phyloP scores from a whole-genome alignment of 2,888 invertebrate species.

The Dromius quadrimaculatus region DNA sequence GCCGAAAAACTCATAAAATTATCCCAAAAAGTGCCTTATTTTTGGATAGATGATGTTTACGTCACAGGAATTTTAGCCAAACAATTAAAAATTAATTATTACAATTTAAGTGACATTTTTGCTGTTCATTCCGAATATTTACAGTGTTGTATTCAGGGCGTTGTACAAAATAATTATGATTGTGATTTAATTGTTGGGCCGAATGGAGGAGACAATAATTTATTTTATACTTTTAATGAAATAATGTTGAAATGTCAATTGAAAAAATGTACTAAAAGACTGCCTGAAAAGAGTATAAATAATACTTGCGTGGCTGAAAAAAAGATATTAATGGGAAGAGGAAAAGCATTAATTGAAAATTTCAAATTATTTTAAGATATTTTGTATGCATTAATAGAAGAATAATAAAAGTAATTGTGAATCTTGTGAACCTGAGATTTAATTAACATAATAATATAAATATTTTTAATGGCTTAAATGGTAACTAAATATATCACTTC shows the following conservation, averaged over 20 bases:
- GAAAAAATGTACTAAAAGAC: slow-evolving; percentile 69
- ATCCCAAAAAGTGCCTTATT: slow-evolving; percentile 73
- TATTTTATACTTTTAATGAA: slow-evolving; percentile 76
- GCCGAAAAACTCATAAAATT: slow-evolving; percentile 71
- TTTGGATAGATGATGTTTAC: slow-evolving; percentile 94
- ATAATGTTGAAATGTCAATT: slow-evolving; percentile 73
- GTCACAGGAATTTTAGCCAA: slow-evolving; percentile 83
- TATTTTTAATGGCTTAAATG: no score
- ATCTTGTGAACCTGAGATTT: no score
- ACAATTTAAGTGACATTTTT: slow-evolving; percentile 73
- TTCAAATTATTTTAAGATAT: slow-evolving; percentile 32
- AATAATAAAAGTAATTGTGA: no score
- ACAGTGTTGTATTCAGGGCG: slow-evolving; percentile 79
- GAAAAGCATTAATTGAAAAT: slow-evolving; percentile 54
- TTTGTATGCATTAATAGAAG: background rate
- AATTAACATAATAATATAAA: no score
- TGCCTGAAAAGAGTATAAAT: slow-evolving; percentile 68
- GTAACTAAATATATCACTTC: no score
- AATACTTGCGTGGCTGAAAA: slow-evolving; percentile 72
- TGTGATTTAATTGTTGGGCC: slow-evolving; percentile 82
- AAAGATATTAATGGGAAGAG: slow-evolving; percentile 59
- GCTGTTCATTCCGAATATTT: slow-evolving; percentile 79
- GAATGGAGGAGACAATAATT: slow-evolving; percentile 79
- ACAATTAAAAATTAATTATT: slow-evolving; percentile 70
- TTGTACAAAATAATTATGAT: slow-evolving; percentile 69